Evolutionary conservation across 2,797 vertebrate genomes (phyloP).

Genomic region (Telmatherina bonti): DNA sequence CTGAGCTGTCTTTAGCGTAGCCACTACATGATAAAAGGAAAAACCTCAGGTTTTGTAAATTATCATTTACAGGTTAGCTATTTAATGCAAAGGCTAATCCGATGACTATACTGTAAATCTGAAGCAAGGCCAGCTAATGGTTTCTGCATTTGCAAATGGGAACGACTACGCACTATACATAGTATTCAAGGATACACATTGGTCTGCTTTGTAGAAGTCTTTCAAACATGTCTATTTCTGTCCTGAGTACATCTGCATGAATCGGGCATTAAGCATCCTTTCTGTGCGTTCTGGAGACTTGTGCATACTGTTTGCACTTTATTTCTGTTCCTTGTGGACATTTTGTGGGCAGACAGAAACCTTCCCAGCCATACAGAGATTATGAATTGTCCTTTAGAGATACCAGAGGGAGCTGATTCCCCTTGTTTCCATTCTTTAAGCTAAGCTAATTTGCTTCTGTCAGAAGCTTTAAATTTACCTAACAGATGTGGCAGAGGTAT

Average conservation of each 20-base stretch:
- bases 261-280: background rate
- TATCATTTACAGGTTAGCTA: background rate
- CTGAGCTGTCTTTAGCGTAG: background rate
- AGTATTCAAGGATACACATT: background rate
- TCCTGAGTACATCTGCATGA: background rate
- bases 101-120: background rate
- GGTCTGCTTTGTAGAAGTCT: background rate
- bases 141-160: background rate
- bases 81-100: background rate
- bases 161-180: background rate
- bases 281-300: background rate
- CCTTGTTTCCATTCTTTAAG: background rate
- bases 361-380: background rate
- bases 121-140: background rate
- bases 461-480: background rate
- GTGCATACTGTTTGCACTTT: background rate
- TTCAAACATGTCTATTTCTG: background rate
- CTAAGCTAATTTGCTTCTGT: constrained; percentile 7
- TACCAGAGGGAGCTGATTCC: background rate
- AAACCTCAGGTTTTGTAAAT: background rate
- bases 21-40: background rate
- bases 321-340: background rate
- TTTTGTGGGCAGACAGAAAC: background rate
- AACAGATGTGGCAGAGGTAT: background rate
- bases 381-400: background rate